phyloP scores from a whole-genome alignment of 2,113 vertebrate genomes.

The Gymnogyps californianus region DNA sequence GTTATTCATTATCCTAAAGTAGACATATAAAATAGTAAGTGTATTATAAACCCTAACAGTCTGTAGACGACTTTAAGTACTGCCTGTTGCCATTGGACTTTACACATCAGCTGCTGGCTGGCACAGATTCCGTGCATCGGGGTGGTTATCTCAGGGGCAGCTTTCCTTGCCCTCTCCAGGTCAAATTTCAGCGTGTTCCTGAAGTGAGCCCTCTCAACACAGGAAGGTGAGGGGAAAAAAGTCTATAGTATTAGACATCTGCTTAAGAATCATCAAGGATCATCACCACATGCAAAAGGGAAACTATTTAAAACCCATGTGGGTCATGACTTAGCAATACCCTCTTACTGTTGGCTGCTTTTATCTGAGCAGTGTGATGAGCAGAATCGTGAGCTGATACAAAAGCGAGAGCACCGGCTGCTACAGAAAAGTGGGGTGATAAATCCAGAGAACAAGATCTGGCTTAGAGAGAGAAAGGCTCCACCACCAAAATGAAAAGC shows the following conservation, averaged over 20 bases:
- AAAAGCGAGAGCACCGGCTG: background rate
- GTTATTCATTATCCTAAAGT: background rate
- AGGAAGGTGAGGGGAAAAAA: background rate
- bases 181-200: background rate
- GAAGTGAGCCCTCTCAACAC: background rate
- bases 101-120: background rate
- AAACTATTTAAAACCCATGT: background rate
- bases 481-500: background rate
- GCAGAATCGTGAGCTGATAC: background rate
- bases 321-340: background rate
- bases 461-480: background rate
- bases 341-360: background rate
- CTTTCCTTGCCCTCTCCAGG: background rate
- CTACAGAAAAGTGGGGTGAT: background rate
- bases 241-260: background rate
- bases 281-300: background rate
- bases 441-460: background rate
- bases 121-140: background rate
- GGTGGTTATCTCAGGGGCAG: background rate
- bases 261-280: background rate
- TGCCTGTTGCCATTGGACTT: background rate
- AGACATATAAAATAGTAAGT: background rate
- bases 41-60: background rate
- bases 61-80: background rate
- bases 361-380: background rate